Evolutionary conservation across 2,113 vertebrate genomes (phyloP).

Genomic region (Nesogale talazaci): DNA sequence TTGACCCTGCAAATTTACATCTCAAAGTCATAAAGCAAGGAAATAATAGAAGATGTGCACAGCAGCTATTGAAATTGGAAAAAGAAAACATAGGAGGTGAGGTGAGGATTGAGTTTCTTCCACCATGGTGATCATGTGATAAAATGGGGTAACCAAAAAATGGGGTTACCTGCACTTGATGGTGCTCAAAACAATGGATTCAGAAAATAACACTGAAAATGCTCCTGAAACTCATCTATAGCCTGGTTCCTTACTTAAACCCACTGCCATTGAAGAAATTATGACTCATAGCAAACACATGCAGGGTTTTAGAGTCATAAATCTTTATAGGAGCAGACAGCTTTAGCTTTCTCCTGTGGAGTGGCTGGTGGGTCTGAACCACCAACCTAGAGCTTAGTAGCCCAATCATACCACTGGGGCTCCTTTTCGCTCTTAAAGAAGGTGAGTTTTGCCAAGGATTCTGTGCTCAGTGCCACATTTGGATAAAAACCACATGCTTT

Average conservation of each 20-base stretch:
- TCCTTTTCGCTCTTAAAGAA: neutral
- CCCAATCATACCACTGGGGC: too few relatives aligned
- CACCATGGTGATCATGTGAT: neutral
- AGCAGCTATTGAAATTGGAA: neutral
- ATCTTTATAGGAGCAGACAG: too few relatives aligned
- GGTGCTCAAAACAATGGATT: neutral
- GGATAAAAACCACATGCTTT: neutral
- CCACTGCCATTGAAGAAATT: too few relatives aligned
- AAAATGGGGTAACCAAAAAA: too few relatives aligned
- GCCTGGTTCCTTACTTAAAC: too few relatives aligned
- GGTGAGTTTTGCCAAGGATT: neutral
- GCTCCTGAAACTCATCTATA: too few relatives aligned
- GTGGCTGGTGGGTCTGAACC: too few relatives aligned
- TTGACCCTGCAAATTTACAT: neutral
- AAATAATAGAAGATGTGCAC: fast-evolving
- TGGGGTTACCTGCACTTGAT: neutral
- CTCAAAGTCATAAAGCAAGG: neutral
- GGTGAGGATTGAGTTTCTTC: fast-evolving
- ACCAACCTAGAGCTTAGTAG: neutral
- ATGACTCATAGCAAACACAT: too few relatives aligned
- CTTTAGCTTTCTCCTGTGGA: too few relatives aligned
- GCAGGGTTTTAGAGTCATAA: too few relatives aligned
- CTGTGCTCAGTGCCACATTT: fast-evolving
- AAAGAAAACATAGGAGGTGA: neutral
- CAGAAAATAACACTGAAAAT: neutral